Evolutionary conservation across 1,140 invertebrate species (phyloP), one percentile per base, ranked within the genome.

Genomic region (Mizuhopecten yessoensis): DNA sequence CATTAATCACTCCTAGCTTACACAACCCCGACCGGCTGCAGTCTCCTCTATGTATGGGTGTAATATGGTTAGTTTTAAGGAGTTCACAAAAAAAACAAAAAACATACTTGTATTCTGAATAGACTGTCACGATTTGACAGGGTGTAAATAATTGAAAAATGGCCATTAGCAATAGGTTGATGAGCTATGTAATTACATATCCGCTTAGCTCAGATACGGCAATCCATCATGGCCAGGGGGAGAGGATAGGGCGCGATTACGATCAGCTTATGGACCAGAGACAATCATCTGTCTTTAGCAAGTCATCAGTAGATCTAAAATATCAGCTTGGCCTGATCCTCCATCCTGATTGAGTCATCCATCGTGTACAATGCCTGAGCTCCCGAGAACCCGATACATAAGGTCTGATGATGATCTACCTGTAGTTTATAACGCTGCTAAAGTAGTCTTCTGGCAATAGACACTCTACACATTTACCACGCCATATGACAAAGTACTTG

Each of bases 71-170:
- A 75, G n/a, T 75, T 75, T 29, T 75, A n/a, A 75, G 57, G 0
- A 29, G 9, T 10, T 45, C 42, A 7, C 5, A 39, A 39, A 39
- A 39, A 39, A 39, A 39, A 39, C 29, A 75, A 29, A 75, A n/a
- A 75, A 57, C 17, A 15, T 29, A 3, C 57, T 17, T 17, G 57
- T 2, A 17, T 75, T n/a, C 23, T 75, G 57, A 29, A 75, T 75
- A 75, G 57, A 29, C 57, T 75, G 57, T 75, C n/a, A 75, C 1
- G 57, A 75, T n/a, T 75, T 17, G n/a, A 23, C 57, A 75, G 57
- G 57, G 57, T 75, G 57, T 75, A 75, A 75, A 75, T 75, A 75
- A 75, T 75, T 75, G 57, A 75, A 75, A 75, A 75, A 75, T 75
- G n/a, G 57, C 57, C 57, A 75, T 75, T 75, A 75, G 57, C 57